A percentile compares a stretch with the other conserved stretches of the same genome.
Evolutionary conservation across 2,113 vertebrate genomes (phyloP).

Genomic region (Dissostichus mawsoni): DNA sequence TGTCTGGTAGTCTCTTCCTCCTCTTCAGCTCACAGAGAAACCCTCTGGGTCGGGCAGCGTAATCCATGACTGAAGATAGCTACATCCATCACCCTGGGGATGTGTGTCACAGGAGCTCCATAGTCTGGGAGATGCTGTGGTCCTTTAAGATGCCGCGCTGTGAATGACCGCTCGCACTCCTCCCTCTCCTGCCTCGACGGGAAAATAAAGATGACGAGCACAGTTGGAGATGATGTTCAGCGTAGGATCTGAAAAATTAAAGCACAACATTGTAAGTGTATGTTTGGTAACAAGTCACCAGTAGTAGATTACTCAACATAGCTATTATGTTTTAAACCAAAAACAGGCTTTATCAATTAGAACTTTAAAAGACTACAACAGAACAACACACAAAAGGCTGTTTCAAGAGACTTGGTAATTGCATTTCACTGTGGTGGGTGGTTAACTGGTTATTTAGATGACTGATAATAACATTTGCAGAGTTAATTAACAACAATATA

Average conservation of each 20-base stretch:
- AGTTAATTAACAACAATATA: constrained; percentile 14
- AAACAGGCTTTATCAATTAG: too few species aligned
- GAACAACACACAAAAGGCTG: constrained; percentile 14
- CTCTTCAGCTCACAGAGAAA: constrained; percentile 56
- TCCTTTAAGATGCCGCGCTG: constrained; percentile 43
- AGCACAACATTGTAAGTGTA: background rate
- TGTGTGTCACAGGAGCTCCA: constrained; percentile 49
- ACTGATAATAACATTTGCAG: constrained; percentile 6
- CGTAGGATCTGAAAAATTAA: constrained; percentile 18
- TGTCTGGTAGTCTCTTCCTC: constrained; percentile 7
- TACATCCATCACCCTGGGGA: constrained; percentile 59
- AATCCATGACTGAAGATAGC: constrained; percentile 46
- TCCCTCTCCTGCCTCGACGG: constrained; percentile 1
- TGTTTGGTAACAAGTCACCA: background rate
- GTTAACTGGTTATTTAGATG: background rate
- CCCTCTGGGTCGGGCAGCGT: background rate
- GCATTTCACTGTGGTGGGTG: constrained; percentile 19
- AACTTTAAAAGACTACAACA: background rate
- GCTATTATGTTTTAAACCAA: too few species aligned
- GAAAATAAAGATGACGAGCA: background rate
- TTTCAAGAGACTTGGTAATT: constrained; percentile 10
- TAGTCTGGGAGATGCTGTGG: constrained; percentile 45
- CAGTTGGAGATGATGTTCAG: background rate
- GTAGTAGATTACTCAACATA: fast-evolving
- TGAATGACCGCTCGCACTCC: constrained; percentile 16